Base-by-base conservation (phyloP, 2,797 vertebrate genomes). In the Gallirallus australis region DNA sequence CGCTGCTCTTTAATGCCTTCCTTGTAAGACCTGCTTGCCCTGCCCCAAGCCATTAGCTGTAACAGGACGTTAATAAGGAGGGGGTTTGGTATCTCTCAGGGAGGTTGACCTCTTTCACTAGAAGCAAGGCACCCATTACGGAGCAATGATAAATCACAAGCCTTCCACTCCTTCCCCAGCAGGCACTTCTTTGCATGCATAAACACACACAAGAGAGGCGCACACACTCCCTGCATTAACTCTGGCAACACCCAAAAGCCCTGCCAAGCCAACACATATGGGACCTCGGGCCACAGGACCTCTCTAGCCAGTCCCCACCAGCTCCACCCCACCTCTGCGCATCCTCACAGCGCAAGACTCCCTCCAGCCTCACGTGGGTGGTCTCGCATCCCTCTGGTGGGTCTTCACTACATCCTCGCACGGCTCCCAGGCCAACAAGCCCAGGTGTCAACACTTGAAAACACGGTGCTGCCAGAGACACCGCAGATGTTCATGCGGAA, bases 31-130 rank as follows among this genome's bases (percentile, higher is more conserved):
- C 98, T 94, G 96, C 94, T 96, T 97, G 97, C 96, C 97, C 97
- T 97, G 96, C 95, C 97, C 96, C 84, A 82, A 98, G 97, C 97
- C 97, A 98, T 98, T 98, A 98, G 97, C 95, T 96, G 95, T 91
- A 97, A 97, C 97, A 97, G 98, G 93, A 97, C 97, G 75, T 98
- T 97, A 98, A 98, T 98, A 98, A 97, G 98, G 94, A 98, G 95
- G 90, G 97, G 96, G 93, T 96, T 97, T 96, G 96, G 93, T 97
- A 97, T 97, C 97, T 97, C 96, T 94, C 60, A 91, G 94, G 95
- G 94, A 97, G 76, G 92, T 79, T 97, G 97, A 97, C 97, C 98
- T 97, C 96, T 97, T 96, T 94, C 95, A 71, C 96, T 75, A 95
- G 97, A 98, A 97, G 96, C 96, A 97, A 94, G 97, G 96, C 96